A percentile compares a stretch with the other conserved stretches of the same genome.
Conservation (phyloP, 2,888 invertebrate species). For the Carpatolechia fugitivella region DNA sequence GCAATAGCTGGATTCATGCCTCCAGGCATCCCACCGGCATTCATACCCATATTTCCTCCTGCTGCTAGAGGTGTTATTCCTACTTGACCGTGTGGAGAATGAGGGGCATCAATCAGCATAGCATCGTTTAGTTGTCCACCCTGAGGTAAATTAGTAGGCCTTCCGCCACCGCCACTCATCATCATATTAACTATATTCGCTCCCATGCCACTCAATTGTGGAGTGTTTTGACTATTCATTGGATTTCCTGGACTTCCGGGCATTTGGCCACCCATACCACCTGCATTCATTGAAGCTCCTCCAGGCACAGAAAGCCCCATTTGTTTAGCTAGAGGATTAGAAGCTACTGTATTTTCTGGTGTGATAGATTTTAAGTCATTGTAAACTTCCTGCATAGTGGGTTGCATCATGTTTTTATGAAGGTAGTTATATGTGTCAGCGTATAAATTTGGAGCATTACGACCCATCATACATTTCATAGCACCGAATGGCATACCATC, state of each 20-base stretch:
- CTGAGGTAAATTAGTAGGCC: constrained; percentile 23
- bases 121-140: constrained; percentile 22
- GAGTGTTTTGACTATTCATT: constrained; percentile 13
- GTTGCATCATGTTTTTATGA: constrained; percentile 62
- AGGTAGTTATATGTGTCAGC: constrained; percentile 62
- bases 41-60: constrained; percentile 17
- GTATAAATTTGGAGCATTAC: constrained; percentile 57
- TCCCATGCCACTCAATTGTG: constrained; percentile 49
- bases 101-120: constrained; percentile 36
- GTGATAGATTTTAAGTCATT: constrained; percentile 57
- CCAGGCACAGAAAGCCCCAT: constrained; percentile 41
- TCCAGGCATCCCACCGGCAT: neutral
- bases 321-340: constrained; percentile 47
- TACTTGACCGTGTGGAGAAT: constrained; percentile 37
- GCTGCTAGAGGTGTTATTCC: constrained; percentile 28
- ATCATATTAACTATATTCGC: constrained; percentile 60
- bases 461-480: constrained; percentile 34
- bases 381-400: constrained; percentile 63
- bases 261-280: constrained; percentile 16
- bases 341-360: constrained; percentile 56
- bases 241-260: constrained; percentile 13
- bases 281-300: neutral
- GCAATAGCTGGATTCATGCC: neutral
- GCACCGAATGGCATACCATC: neutral
- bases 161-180: constrained; percentile 31